Evolutionary conservation across 2,113 vertebrate genomes (phyloP), one percentile per base, ranked within the genome.

Genomic region (Phylloscopus trochilus): DNA sequence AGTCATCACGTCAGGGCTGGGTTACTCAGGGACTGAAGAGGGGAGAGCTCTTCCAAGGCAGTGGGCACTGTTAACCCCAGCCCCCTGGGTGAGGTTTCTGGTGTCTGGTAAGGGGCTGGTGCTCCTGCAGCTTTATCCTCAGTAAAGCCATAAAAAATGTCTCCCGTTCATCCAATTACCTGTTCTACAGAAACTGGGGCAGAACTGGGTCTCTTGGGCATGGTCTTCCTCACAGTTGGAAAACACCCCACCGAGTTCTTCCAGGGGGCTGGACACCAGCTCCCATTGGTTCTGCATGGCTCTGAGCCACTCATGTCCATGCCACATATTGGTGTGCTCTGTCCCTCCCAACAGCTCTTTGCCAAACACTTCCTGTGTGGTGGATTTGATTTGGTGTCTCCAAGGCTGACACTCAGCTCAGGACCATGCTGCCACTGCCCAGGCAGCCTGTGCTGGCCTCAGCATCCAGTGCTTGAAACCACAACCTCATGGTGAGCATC

Each of bases 401-500:
- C 0, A 0, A 16, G 24, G 53, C 87, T 91, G 66, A 56, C 31
- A 41, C n/a, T 46, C 17, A 2, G 69, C 31, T 84, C 11, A 3
- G 66, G 43, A 64, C 82, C 43, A 27, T 0, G 2, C 55, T 76
- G 49, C 58, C 19, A 3, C 55, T 90, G 78, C 62, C 64, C 24
- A 9, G 58, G 63, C 76, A 53, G 85, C 52, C 72, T 64, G 59
- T 53, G 44, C 58, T 9, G 0, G 75, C 82, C 76, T 81, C 59
- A 81, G 58, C 89, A 89, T 89, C 90, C 75, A 83, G 24, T 1
- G 3, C 77, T 83, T 55, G 78, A 86, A 96, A 83, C 83, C 70
- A 87, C 78, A 87, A 35, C 41, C 46, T 87, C 73, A 89, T 8
- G 3, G 60, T 51, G 70, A 79, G 74, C 72, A 67, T 83, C 67